Evolutionary conservation across 2,113 vertebrate genomes (phyloP).

Genomic region (Helogale parvula): DNA sequence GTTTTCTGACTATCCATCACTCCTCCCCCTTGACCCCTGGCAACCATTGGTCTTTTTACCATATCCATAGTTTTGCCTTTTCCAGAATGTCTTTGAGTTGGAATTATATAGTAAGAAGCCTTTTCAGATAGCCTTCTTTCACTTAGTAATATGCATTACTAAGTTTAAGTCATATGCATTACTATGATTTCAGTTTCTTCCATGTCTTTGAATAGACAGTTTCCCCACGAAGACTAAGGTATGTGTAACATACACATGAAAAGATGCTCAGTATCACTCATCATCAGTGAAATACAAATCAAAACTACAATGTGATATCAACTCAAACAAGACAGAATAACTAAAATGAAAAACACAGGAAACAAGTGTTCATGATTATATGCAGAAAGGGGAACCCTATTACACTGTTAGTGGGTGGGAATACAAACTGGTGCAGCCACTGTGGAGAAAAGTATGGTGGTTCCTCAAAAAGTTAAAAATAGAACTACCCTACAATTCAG

Average conservation of each 20-base stretch:
- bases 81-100: background rate
- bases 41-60: background rate
- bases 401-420: background rate
- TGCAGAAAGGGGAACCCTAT: background rate
- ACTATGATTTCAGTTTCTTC: background rate
- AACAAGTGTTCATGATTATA: background rate
- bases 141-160: background rate
- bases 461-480: background rate
- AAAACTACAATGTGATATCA: background rate
- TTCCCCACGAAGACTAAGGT: background rate
- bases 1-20: background rate
- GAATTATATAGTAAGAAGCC: background rate
- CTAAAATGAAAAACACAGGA: background rate
- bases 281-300: background rate
- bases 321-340: background rate
- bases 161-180: background rate
- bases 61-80: background rate
- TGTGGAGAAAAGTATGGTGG: background rate
- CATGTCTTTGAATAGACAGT: background rate
- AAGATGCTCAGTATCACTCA: background rate
- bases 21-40: background rate
- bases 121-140: background rate
- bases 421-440: background rate
- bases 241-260: background rate
- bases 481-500: background rate